Evolutionary conservation across 2,113 vertebrate species (phyloP).

Genomic region (Centropus bengalensis): DNA sequence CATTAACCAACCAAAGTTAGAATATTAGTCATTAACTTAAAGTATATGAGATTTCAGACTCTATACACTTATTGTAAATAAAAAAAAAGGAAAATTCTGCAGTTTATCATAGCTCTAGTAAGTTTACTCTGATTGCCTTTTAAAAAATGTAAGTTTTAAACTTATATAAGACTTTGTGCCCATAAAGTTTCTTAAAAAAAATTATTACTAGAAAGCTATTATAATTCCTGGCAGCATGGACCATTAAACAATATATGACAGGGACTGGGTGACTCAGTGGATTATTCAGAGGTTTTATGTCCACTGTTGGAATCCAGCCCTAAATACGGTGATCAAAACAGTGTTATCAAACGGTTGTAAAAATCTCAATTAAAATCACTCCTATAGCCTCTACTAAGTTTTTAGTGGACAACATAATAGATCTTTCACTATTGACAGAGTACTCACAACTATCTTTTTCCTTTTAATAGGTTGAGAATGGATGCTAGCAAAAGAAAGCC

Average conservation of each 20-base stretch:
- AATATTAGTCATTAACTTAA: slow-evolving; percentile 89
- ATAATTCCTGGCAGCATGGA: slow-evolving; percentile 79
- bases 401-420: slow-evolving; percentile 67
- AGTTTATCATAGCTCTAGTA: background rate
- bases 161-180: slow-evolving; percentile 66
- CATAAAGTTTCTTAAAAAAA: slow-evolving; percentile 71
- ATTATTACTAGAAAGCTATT: slow-evolving; percentile 76
- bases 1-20: slow-evolving; percentile 93
- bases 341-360: slow-evolving; percentile 82
- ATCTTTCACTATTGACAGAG: slow-evolving; percentile 70
- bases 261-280: slow-evolving; percentile 78
- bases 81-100: background rate
- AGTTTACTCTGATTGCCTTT: slow-evolving; percentile 46
- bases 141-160: slow-evolving; percentile 58
- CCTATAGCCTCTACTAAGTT: slow-evolving; percentile 72
- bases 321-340: slow-evolving; percentile 82
- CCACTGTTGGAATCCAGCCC: slow-evolving; percentile 80
- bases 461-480: slow-evolving; percentile 68
- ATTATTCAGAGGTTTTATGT: slow-evolving; percentile 84
- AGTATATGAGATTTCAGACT: slow-evolving; percentile 80
- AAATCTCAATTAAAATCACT: slow-evolving; percentile 84
- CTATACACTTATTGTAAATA: slow-evolving; percentile 5
- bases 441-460: slow-evolving; percentile 66
- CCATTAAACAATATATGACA: slow-evolving; percentile 84
- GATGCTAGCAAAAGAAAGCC: slow-evolving; percentile 19